Base-by-base conservation (phyloP, 2,797 vertebrate genomes). In the Clarias fuscus region DNA sequence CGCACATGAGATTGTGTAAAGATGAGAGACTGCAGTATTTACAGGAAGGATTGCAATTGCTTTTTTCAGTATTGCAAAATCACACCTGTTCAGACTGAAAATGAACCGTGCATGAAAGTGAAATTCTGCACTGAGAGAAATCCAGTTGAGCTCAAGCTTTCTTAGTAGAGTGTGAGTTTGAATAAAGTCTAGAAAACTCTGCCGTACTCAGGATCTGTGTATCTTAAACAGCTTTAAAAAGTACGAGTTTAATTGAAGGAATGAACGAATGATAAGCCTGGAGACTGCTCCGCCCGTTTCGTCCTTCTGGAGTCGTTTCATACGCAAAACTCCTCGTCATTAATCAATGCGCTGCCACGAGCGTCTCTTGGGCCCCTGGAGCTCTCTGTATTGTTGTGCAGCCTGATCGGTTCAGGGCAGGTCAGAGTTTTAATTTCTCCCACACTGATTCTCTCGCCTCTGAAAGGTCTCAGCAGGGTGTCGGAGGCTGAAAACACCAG, bases 401-500 rank as follows among this genome's bases (percentile, higher is more conserved):
- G 83, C 80, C 75, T 85, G 84, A 84, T 88, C 89, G 61, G 91
- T 85, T 68, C 91, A 87, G 89, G 40, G 70, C 90, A 91, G 91
- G 91, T 93, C 90, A 85, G 91, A 91, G 89, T 87, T 91, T 93
- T 93, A 59, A 92, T 92, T 92, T 91, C 72, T 90, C 86, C 84
- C 78, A 90, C 89, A 88, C 92, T 89, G 90, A 88, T 88, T 91
- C 88, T 88, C 88, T 93, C 85, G 90, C 91, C 89, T 93, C 91
- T 82, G 85, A 68, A 73, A 68, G 88, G 82, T 79, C 83, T 85
- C 64, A 83, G 75, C 64, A 37, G 40, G 85, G 14, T 24, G 67
- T 30, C 75, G 37, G 82, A 84, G n/a, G 59, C 72, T 70, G 43
- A 77, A 82, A 84, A 84, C 83, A 58, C 61, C 90, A 93, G 92